Base-by-base conservation (phyloP, 2,797 vertebrate genomes). In the Squalus acanthias region DNA sequence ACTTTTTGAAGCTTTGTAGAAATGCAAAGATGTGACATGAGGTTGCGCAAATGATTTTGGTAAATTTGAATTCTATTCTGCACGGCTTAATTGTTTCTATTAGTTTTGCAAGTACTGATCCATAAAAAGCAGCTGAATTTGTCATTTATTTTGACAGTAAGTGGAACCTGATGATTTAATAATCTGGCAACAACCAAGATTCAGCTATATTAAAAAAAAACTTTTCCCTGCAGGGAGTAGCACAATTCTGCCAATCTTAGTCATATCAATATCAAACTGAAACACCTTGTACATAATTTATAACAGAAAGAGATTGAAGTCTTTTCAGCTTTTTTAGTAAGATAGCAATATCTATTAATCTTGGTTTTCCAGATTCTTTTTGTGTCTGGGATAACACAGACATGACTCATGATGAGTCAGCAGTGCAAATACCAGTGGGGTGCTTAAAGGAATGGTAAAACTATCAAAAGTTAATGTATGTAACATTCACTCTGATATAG, bases 361-460 rank as follows among this genome's bases (percentile, higher is more conserved):
- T 95, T 74, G 94, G 70, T 74, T 95, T 39, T 95, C 46, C 70
- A 95, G 69, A 95, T 74, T 95, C 69, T 0, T 76, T 93, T 93
- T 76, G 50, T 76, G 50, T 95, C 94, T 95, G 94, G 94, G 29
- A 76, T 95, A 95, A 76, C 53, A 91, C 94, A 95, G 94, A 95
- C 94, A 76, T 95, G 94, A 95, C 70, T 95, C 94, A 95, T 60
- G 91, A 93, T 93, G 94, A 95, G 69, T 95, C 70, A 95, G 94
- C 94, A 95, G 94, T 74, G 94, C 70, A 60, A 57, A 60, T 29
- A 95, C 94, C 72, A 95, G 57, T 26, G 50, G 69, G 70, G 94
- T 76, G 94, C 72, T 76, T 76, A n/a, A 29, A 95, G 94, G 94
- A 95, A 76, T 95, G 94, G 94, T 95, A 95, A 95, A 95, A 76